Base-by-base conservation (phyloP, 2,888 invertebrate species). In the Malachius bipustulatus region DNA sequence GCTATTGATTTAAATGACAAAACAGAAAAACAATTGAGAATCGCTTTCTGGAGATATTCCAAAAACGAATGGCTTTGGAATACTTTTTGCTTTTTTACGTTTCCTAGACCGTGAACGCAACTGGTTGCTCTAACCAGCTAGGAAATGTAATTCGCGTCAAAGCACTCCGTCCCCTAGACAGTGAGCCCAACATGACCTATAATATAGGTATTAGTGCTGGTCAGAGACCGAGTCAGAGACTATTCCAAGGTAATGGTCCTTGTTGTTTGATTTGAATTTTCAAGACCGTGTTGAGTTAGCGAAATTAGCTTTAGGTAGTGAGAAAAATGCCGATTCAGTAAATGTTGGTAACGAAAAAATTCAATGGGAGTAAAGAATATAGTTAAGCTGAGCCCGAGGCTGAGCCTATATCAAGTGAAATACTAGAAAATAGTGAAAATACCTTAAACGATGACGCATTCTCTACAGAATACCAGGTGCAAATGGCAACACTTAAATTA, bases 221-320 rank as follows among this genome's bases (percentile, higher is more conserved):
- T n/a, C n/a, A n/a, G n/a, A n/a, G n/a, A n/a, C n/a, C n/a, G n/a
- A n/a, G n/a, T n/a, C n/a, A n/a, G n/a, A n/a, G n/a, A n/a, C n/a
- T n/a, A n/a, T n/a, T n/a, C n/a, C n/a, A n/a, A n/a, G n/a, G n/a
- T n/a, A n/a, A n/a, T n/a, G n/a, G n/a, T n/a, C n/a, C n/a, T n/a
- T n/a, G n/a, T n/a, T n/a, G n/a, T n/a, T n/a, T n/a, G n/a, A n/a
- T 32, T 35, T 41, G 32, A 31, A 26, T 32, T 39, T 41, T 27
- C 35, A 30, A 27, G 40, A 40, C 19, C 40, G 40, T 2, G 36
- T 36, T 32, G 36, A 36, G 32, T 32, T 36, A 32, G 35, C 35
- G 8, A 35, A 14, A 32, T 35, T 40, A 14, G 38, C 37, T 15
- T 35, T 40, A 29, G 35, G 35, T 16, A 38, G 30, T 36, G 35